These are phyloP conservation scores for Caenorhabditis japonica DNA, from an alignment of 2,888 invertebrate genomes.

Conservation along the genomic window DNA sequence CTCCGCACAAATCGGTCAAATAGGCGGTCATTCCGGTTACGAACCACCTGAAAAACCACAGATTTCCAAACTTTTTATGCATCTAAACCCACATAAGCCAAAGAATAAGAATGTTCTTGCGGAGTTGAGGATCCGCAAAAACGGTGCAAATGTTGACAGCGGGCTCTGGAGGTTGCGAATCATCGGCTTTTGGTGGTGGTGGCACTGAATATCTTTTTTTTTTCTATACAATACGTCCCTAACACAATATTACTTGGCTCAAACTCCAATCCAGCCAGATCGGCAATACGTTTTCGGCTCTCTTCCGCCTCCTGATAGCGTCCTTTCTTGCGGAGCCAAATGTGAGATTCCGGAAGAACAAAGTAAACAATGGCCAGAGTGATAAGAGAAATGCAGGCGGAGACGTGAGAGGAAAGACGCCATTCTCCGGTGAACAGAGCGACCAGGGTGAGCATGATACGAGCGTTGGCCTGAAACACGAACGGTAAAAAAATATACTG, in stretches of 20 bases:
- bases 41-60: conserved; percentile 62
- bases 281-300: conserved; percentile 56
- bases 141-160: conserved; percentile 53
- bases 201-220: conserved; percentile 18
- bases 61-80: not conserved
- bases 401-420: conserved; percentile 62
- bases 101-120: conserved; percentile 60
- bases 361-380: conserved; percentile 60
- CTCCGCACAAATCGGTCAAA: conserved; percentile 61
- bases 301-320: conserved; percentile 58
- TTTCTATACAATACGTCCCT: not conserved
- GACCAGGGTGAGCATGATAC: conserved; percentile 62
- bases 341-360: conserved; percentile 64
- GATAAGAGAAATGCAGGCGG: conserved; percentile 53
- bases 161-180: conserved; percentile 50
- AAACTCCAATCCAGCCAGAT: conserved; percentile 55
- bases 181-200: conserved; percentile 45
- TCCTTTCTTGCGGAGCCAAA: conserved; percentile 63
- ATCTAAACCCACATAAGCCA: conserved; percentile 56
- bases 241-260: conserved; percentile 55
- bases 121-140: conserved; percentile 54
- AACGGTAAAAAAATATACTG: no score
- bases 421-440: conserved; percentile 62
- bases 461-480: conserved; percentile 58
- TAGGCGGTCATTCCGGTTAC: conserved; percentile 64